Conservation (phyloP, 2,888 invertebrate species). For the Hybos culiciformis region DNA sequence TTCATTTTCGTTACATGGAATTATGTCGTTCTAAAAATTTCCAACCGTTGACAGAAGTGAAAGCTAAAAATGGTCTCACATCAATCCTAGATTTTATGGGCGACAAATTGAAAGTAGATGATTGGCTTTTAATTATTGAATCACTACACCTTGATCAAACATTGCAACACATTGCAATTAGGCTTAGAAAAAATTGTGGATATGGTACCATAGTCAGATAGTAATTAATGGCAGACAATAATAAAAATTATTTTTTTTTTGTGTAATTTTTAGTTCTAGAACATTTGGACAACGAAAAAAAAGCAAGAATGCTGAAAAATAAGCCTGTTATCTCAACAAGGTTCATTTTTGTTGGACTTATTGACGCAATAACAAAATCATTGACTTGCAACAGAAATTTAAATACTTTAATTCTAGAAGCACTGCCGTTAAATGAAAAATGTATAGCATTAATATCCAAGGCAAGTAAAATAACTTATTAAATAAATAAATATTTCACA, state of each 20-base stretch:
- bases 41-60: conserved; percentile 25
- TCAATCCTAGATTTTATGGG: conserved; percentile 53
- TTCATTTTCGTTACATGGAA: conserved; percentile 33
- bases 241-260: conserved; percentile 1
- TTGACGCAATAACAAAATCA: conserved; percentile 50
- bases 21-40: conserved; percentile 31
- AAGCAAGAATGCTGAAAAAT: conserved; percentile 48
- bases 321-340: conserved; percentile 53
- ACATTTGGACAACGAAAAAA: conserved; percentile 42
- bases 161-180: conserved; percentile 52
- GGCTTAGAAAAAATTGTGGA: conserved; percentile 40
- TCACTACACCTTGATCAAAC: conserved; percentile 58
- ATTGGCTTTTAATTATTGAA: conserved; percentile 62
- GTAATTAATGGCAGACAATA: too few relatives aligned
- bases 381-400: conserved; percentile 48
- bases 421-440: conserved; percentile 52
- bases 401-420: conserved; percentile 51
- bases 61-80: conserved; percentile 33
- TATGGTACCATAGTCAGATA: too few relatives aligned
- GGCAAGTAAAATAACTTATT: conserved; percentile 27
- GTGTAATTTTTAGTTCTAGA: conserved; percentile 22
- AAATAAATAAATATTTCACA: background rate
- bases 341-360: conserved; percentile 50
- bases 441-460: conserved; percentile 47
- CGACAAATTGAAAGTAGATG: conserved; percentile 59